Evolutionary conservation across 2,113 vertebrate species (phyloP), one percentile per base, ranked within the genome.

Genomic region (Polypterus bichir): DNA sequence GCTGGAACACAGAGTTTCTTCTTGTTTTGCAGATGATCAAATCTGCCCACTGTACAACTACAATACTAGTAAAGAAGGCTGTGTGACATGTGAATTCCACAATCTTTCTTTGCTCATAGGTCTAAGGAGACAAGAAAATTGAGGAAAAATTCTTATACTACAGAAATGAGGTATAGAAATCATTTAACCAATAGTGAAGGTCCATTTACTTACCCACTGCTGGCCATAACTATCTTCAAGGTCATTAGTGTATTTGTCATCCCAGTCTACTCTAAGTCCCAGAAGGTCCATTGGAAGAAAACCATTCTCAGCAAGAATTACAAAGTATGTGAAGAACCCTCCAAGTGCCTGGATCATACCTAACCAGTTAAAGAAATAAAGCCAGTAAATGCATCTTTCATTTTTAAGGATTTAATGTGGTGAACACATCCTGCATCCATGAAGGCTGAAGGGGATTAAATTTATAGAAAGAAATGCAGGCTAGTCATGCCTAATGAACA

Each of bases 81-180:
- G 90, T 92, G 62, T 92, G 90, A 71, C 90, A 92, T 11, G 89
- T 91, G 74, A 90, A 92, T 69, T 92, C 90, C 73, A 92, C 89
- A 2, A 90, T 89, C 9, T 92, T 92, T 74, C 90, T 84, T 79
- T 92, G 90, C 8, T 91, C 86, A 0, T 91, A 91, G 4, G 89
- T 92, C 90, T 92, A 75, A 57, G 7, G 74, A 65, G 2, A 7
- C 54, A 48, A 9, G 49, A 44, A 44, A 10, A 4, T 3, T 5
- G 3, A 9, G 59, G 46, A 60, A 53, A 53, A 10, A 53, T 27
- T 27, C 27, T 27, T 27, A 27, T 27, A 27, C 27, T 27, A 27
- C 6, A 49, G 62, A 11, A 48, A 44, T 7, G 7, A 0, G 1
- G 5, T 11, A 2, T 4, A 2, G 2, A 10, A 9, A 4, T 11